phyloP scores from a whole-genome alignment of 2,113 vertebrate genomes.

The Atrichornis clamosus region DNA sequence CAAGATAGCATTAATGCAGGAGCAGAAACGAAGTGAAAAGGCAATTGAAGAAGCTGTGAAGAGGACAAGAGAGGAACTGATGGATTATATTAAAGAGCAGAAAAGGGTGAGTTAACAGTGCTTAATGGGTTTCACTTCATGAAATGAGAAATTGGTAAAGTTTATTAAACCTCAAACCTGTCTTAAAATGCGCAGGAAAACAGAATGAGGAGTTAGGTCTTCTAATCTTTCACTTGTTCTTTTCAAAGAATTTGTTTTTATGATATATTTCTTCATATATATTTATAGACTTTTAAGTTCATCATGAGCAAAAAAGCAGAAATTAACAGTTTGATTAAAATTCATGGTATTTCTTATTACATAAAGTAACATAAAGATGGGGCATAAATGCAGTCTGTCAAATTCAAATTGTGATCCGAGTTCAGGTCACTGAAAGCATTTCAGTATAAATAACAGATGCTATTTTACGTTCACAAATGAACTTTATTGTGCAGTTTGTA shows the following conservation, averaged over 20 bases:
- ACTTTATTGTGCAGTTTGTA: background rate
- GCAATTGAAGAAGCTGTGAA: constrained; percentile 72
- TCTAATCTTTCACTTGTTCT: background rate
- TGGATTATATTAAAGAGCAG: constrained; percentile 77
- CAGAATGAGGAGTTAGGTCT: background rate
- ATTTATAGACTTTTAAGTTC: background rate
- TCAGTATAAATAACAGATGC: background rate
- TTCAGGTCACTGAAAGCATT: background rate
- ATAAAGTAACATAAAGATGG: background rate
- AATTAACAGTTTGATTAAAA: background rate
- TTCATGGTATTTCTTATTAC: background rate
- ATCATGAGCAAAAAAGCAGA: background rate
- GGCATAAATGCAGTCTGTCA: background rate
- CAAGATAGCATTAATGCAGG: constrained; percentile 73
- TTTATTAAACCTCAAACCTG: background rate
- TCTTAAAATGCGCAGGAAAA: background rate
- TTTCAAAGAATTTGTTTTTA: background rate
- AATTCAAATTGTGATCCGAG: background rate
- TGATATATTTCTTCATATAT: background rate
- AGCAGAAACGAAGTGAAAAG: constrained; percentile 70
- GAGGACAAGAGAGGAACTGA: constrained; percentile 73
- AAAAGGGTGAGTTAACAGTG: constrained; percentile 72
- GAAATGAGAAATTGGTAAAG: background rate
- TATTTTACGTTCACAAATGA: background rate
- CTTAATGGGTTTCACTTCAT: background rate